Evolutionary conservation across 2,113 vertebrate genomes (phyloP), one percentile per base, ranked within the genome.

Genomic region (Protomyctophum bolini): DNA sequence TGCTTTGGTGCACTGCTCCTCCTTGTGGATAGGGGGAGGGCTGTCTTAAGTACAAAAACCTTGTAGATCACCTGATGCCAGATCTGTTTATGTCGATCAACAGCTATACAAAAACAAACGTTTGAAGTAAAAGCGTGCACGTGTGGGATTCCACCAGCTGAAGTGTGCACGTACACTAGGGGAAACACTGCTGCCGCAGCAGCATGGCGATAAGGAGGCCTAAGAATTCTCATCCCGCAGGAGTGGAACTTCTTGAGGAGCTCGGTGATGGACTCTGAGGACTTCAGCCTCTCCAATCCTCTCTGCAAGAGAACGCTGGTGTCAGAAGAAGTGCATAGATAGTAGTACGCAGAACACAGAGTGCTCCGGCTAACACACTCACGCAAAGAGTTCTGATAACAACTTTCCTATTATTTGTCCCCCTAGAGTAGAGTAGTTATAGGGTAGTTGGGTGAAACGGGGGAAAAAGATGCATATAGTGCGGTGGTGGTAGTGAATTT

Each of bases 241-340:
- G 29, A 41, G 51, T 14, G 41, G 7, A 48, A 51, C 1, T 46
- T 74, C 69, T 55, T 58, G 28, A 48, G 56, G 6, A 8, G 68
- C 29, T 10, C 2, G 79, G 10, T 52, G 2, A 6, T 70, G 79
- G 69, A 93, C 45, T 63, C 79, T 87, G 57, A 93, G 89, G 46
- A 94, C 89, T 70, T 94, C 90, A 46, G 92, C 90, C 12, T 80
- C 86, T 51, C 91, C 91, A 10, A 91, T 70, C 50, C 29, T 80
- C 63, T 84, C 91, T 90, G 86, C n/a, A 82, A 73, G 63, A 74
- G n/a, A 63, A 52, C 10, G 70, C 10, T 60, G 7, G 8, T 0
- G 8, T 73, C 8, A 77, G 33, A 58, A 77, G 33, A 58, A 33
- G 47, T 60, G 55, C 48, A 66, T 21, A 21, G 21, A 21, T 21